Base-by-base conservation (phyloP, 2,888 invertebrate species). In the Lasiommata megera region DNA sequence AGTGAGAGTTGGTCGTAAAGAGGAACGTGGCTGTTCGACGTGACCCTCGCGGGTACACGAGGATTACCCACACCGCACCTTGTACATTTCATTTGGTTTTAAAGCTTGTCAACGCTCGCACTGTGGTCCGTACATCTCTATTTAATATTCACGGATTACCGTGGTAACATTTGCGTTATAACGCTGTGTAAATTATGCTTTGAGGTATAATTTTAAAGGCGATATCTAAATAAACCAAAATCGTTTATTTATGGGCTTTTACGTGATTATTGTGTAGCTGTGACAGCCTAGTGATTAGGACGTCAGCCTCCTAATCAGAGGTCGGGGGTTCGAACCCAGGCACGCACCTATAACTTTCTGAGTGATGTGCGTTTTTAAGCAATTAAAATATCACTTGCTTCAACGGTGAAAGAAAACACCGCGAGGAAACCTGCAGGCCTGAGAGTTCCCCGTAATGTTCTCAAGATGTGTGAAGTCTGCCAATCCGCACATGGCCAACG, bases 61-160 rank as follows among this genome's bases (percentile, higher is more conserved):
- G 84, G 89, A 85, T 90, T 88, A 90, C 69, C 50, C 62, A 54
- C 62, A 65, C 70, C 67, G 77, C 85, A 88, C 87, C 85, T 88
- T 86, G 82, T 76, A 71, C 67, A 70, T 70, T 76, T 70, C 75
- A 77, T 79, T 80, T 77, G 76, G 67, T 73, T 76, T 73, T 74
- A 82, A 75, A 77, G 83, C 79, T 76, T 88, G 89, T 88, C 88
- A 86, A 76, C 87, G 81, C 76, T 82, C 79, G 79, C 76, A 68
- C 73, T 69, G 62, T 65, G 67, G 76, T 74, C 71, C 73, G 71
- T 73, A 80, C 75, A 70, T 77, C 82, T 84, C 80, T 70, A 82
- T 85, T 76, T n/a, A n/a, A n/a, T 28, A 41, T 70, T 74, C 74
- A 75, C 60, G 83, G 84, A 84, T 88, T 87, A 85, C 16, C 36